phyloP scores from a whole-genome alignment of 2,797 vertebrate genomes.

The Channa striata region DNA sequence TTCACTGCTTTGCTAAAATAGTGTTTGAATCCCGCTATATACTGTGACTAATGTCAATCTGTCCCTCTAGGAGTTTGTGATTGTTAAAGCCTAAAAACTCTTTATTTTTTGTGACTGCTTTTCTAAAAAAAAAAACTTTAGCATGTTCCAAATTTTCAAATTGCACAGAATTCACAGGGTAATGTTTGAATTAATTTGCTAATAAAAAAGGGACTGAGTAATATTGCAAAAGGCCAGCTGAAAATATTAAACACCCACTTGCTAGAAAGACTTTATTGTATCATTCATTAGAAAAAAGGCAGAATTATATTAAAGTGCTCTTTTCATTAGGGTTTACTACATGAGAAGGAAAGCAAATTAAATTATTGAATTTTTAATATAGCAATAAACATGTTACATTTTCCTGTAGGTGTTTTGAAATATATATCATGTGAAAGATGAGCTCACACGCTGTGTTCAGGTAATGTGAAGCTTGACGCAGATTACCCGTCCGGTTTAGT shows the following conservation, averaged over 20 bases:
- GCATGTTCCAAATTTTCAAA: too few species aligned
- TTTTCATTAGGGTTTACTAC: constrained; percentile 33
- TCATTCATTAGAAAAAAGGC: constrained; percentile 43
- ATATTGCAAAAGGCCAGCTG: constrained; percentile 11
- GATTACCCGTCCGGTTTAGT: too few species aligned
- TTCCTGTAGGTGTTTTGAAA: constrained; percentile 5
- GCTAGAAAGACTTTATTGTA: constrained; percentile 32
- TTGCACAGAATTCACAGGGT: too few species aligned
- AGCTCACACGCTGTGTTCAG: not conserved
- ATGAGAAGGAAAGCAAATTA: constrained; percentile 15
- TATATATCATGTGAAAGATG: not conserved
- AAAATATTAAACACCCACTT: constrained; percentile 47
- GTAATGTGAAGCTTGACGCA: not conserved
- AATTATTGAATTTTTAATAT: constrained; percentile 28
- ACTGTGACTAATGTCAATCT: not conserved
- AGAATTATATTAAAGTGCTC: constrained; percentile 36
- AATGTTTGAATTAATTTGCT: too few species aligned
- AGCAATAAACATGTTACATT: constrained; percentile 24
- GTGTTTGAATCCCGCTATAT: constrained; percentile 3
- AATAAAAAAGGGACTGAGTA: too few species aligned
- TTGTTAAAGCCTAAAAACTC: too few species aligned
- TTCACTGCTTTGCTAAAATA: constrained; percentile 3
- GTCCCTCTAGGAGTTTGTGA: too few species aligned
- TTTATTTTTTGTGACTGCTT: too few species aligned
- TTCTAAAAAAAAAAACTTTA: too few species aligned